A percentile compares a stretch with the other conserved stretches of the same genome.
phyloP scores from a whole-genome alignment of 23 tunicate genomes.

The Trididemnum miniatum region DNA sequence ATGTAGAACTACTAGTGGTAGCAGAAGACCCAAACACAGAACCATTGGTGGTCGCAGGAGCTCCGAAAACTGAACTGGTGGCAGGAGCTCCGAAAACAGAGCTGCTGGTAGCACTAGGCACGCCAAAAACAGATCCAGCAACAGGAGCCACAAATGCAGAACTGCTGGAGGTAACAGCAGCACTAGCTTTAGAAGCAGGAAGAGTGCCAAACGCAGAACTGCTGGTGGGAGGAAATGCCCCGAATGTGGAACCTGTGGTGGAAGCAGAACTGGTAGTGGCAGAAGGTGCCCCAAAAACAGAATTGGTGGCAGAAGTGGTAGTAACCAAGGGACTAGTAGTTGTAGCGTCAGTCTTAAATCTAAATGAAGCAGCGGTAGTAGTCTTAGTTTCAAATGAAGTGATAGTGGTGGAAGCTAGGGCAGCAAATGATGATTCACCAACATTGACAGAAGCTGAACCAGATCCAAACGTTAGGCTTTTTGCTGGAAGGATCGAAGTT shows the following conservation, averaged over 20 bases:
- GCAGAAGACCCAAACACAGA: not conserved
- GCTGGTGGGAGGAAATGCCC: not conserved
- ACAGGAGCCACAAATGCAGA: not conserved
- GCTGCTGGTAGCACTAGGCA: not conserved
- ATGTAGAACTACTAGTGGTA: not conserved
- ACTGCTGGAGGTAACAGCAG: not conserved
- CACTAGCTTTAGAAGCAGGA: not conserved
- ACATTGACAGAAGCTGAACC: not conserved
- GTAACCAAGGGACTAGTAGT: conserved; percentile 1
- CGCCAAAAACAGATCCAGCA: not conserved
- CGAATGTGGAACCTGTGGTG: not conserved
- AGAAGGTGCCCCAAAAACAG: conserved; percentile 20
- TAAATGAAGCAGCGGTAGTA: not conserved
- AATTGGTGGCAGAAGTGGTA: not conserved
- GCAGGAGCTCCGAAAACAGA: conserved; percentile 9
- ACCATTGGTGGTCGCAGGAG: not conserved
- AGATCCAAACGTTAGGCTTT: too few relatives aligned
- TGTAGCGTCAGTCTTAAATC: not conserved
- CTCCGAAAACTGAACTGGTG: not conserved
- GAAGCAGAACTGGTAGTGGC: not conserved
- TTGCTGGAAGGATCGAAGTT: too few relatives aligned
- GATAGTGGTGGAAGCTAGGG: not conserved
- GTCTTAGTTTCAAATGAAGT: not conserved
- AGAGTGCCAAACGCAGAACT: conserved; percentile 7
- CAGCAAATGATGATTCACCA: not conserved